A percentile compares a stretch with the other conserved stretches of the same genome.
Evolutionary conservation across 2,113 vertebrate species (phyloP).

Genomic region (Aramus guarauna): DNA sequence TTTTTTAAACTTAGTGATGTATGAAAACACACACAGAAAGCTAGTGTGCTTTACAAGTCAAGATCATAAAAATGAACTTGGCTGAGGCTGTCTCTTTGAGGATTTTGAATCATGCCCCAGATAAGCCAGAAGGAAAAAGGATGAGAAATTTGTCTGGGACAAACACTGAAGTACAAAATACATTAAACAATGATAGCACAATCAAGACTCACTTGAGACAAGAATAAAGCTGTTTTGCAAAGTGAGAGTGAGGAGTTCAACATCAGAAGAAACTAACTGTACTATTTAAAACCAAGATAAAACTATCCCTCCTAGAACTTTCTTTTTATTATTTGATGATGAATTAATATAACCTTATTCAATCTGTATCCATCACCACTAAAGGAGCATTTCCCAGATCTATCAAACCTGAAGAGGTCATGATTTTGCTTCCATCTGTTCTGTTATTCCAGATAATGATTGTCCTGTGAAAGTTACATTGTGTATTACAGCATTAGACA

Average conservation of each 20-base stretch:
- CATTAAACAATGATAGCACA: background rate
- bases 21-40: background rate
- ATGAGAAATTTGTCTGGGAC: background rate
- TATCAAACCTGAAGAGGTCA: background rate
- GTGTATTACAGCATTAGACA: background rate
- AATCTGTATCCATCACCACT: background rate
- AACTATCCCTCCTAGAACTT: background rate
- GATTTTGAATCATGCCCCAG: constrained; percentile 9
- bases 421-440: background rate
- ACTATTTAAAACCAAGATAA: background rate
- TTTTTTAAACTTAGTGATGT: constrained; percentile 10
- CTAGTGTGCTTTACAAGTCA: constrained; percentile 20
- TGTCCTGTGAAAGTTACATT: background rate
- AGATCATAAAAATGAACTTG: constrained; percentile 9
- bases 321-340: background rate
- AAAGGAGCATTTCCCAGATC: background rate
- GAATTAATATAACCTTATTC: background rate
- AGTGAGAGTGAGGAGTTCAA: background rate
- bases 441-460: background rate
- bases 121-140: background rate
- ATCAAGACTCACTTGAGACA: background rate
- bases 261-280: background rate
- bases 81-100: background rate
- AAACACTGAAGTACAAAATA: background rate
- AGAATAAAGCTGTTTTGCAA: background rate